Base-by-base conservation (phyloP, 2,797 vertebrate genomes). In the Pterois miles region DNA sequence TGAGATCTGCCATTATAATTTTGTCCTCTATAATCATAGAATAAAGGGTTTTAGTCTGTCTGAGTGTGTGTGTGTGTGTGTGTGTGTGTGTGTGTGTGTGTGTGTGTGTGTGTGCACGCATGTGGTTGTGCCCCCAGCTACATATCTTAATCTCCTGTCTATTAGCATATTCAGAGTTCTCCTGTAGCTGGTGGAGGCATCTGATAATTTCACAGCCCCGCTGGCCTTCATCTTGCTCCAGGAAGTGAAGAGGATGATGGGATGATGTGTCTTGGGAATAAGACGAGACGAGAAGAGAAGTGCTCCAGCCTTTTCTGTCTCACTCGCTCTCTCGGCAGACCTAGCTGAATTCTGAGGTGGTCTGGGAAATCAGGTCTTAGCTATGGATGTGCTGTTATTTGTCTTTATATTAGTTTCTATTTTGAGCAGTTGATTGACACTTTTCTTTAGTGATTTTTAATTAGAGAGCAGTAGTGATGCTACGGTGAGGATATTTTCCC, bases 161-260 rank as follows among this genome's bases (percentile, higher is more conserved):
- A 92, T 94, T 92, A 92, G 86, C 88, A 93, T 92, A 91, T 92
- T 89, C 85, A 78, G 76, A 85, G 86, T 81, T 85, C 69, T 91
- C 65, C 78, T 87, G 75, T 73, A 54, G 82, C 79, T 48, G 71
- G 75, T 77, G 66, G 81, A 89, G 85, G 83, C 84, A 84, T 90
- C 90, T 90, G 90, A 92, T 91, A 68, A 89, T 92, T 90, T 88
- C 81, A 88, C 88, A 82, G 65, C 80, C 78, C 85, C 27, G 38
- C 78, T 68, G 88, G 88, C 84, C 87, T 86, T 88, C 86, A 71
- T 86, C 83, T 74, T 25, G 73, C 81, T 88, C 71, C 65, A 75
- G 87, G 86, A 87, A 80, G 75, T 67, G 62, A 91, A 90, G 91
- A 82, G 84, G 91, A 86, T 54, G 65, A 71, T 65, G 82, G 84